phyloP scores from a whole-genome alignment of 1,140 invertebrate genomes.

The Argopecten irradians region DNA sequence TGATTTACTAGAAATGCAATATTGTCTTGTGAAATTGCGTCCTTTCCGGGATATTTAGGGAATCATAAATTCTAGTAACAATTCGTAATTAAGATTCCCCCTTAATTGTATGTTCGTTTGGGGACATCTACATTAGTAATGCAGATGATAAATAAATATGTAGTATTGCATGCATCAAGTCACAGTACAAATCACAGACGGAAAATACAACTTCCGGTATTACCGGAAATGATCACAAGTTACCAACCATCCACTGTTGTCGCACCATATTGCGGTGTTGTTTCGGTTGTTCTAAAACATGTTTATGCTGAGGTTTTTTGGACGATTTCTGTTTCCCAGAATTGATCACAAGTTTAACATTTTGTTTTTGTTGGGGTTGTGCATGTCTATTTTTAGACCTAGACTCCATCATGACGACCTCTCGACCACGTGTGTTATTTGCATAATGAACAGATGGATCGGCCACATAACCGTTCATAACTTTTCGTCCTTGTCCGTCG shows the following conservation, averaged over 20 bases:
- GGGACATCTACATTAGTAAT: no score
- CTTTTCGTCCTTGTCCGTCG: not conserved
- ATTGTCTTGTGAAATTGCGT: no score
- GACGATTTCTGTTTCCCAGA: not conserved
- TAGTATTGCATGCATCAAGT: not conserved
- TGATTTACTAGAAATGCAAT: no score
- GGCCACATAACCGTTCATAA: not conserved
- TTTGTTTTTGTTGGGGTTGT: not conserved
- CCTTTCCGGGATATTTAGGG: no score
- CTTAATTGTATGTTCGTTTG: no score
- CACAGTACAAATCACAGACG: not conserved
- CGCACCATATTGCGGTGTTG: not conserved
- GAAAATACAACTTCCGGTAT: not conserved
- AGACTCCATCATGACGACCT: not conserved
- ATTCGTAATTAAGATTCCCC: no score
- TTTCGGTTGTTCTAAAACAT: not conserved
- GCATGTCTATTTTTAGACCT: not conserved
- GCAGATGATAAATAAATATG: no score
- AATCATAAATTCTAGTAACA: no score
- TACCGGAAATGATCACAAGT: not conserved
- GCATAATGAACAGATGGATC: not conserved
- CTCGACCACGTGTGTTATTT: not conserved
- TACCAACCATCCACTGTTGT: constrained; percentile 3
- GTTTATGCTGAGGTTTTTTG: not conserved
- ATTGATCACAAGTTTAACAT: not conserved